These are phyloP conservation scores for Catharus ustulatus DNA, from an alignment of 2,797 vertebrate genomes.

Conservation along the genomic window DNA sequence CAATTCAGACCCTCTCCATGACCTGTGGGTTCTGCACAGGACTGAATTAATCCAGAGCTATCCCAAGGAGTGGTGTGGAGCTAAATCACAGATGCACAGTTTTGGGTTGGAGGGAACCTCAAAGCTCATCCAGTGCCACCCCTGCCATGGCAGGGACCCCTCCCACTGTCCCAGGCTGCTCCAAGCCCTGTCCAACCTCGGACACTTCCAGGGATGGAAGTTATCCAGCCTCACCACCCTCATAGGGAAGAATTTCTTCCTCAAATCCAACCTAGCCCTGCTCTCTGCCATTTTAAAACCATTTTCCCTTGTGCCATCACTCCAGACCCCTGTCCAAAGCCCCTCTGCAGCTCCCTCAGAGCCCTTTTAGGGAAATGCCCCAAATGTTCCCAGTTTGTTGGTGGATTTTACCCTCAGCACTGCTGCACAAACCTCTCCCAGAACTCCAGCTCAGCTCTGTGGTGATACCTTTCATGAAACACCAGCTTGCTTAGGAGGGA, in stretches of 20 bases:
- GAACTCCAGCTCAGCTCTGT: background rate
- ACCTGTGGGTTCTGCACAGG: background rate
- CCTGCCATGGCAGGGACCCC: background rate
- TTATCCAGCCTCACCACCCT: background rate
- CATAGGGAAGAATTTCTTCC: fast-evolving
- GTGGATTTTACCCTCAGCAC: background rate
- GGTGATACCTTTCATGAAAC: background rate
- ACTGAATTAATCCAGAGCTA: background rate
- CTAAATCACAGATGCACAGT: background rate
- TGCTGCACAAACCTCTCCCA: background rate
- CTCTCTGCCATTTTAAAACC: too few species aligned
- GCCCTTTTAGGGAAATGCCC: background rate
- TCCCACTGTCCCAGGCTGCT: background rate
- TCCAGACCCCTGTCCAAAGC: background rate
- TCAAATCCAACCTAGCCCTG: background rate
- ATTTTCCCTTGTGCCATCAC: background rate
- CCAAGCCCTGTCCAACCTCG: fast-evolving
- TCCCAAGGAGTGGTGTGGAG: background rate
- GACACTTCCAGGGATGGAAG: background rate
- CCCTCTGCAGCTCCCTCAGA: background rate
- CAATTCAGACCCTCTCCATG: background rate
- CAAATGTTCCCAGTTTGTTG: background rate
- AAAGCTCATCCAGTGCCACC: fast-evolving
- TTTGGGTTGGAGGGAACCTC: background rate
- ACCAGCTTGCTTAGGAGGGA: background rate